Conservation (phyloP, 2,888 invertebrate genomes). For the Liopterus haemorrhoidalis region DNA sequence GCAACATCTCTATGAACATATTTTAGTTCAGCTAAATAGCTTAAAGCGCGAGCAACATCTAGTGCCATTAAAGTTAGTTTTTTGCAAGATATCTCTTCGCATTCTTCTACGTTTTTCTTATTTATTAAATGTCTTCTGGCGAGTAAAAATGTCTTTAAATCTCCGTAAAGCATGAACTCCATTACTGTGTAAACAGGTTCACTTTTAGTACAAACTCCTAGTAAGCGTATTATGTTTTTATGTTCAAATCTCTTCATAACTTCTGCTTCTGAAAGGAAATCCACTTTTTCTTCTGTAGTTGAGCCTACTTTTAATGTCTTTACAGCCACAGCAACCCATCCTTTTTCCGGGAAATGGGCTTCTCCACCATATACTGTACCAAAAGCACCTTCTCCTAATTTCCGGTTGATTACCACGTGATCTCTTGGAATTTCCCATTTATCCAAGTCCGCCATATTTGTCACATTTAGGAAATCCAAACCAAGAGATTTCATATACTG, state of each 20-base stretch:
- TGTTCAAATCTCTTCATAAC: conserved; percentile 92
- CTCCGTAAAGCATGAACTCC: conserved; percentile 92
- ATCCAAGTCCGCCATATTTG: conserved; percentile 56
- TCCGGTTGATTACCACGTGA: conserved; percentile 77
- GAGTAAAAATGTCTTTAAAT: conserved; percentile 80
- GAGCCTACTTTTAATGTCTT: conserved; percentile 84
- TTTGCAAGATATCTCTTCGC: conserved; percentile 71
- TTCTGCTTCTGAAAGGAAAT: conserved; percentile 88
- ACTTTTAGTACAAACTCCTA: conserved; percentile 80
- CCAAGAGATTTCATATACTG: conserved; percentile 68
- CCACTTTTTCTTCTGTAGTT: conserved; percentile 77
- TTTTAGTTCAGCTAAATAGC: conserved; percentile 76
- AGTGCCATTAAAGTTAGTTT: conserved; percentile 81
- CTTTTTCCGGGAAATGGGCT: conserved; percentile 61
- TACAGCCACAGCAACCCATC: conserved; percentile 82
- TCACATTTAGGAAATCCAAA: conserved; percentile 50
- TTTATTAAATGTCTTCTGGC: conserved; percentile 77
- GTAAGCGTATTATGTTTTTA: conserved; percentile 75
- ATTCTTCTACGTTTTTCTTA: conserved; percentile 51
- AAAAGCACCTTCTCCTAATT: conserved; percentile 85
- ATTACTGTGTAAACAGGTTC: conserved; percentile 88
- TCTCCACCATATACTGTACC: conserved; percentile 91
- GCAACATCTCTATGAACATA: conserved; percentile 88
- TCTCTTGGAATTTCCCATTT: conserved; percentile 85
- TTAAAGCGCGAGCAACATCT: conserved; percentile 78